Evolutionary conservation across 2,797 vertebrate genomes (phyloP), one percentile per base, ranked within the genome.

Genomic region (Eremophila alpestris): DNA sequence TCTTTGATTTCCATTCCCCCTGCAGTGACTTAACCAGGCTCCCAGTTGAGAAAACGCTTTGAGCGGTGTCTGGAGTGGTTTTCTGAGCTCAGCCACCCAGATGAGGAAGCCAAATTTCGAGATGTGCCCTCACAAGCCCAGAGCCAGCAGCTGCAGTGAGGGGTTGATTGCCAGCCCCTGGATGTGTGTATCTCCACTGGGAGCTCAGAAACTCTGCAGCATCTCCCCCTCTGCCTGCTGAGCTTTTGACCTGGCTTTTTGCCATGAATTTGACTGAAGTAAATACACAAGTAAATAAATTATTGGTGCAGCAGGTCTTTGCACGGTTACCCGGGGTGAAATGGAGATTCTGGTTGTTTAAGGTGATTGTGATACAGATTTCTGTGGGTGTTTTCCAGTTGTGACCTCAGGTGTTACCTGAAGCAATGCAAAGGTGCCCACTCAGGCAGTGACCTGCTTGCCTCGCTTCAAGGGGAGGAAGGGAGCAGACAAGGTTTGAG

Each of bases 1-100:
- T 64, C 89, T 91, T 81, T 90, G 74, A 92, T 87, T 95, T 82
- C 70, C 54, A 5, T 87, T 94, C 81, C 64, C 58, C 70, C 55
- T 86, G 36, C 82, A 94, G 76, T 41, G 79, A 81, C 85, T 95
- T 84, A 87, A 86, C 71, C 41, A 48, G 69, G 45, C 34, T 87
- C 18, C 70, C 8, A 40, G 65, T 63, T 71, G 83, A 71, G 82
- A 90, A 76, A 20, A 69, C 46, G 36, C 77, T 54, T 80, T 13
- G 26, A 92, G 76, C 74, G 48, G 20, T 82, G 34, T 46, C 64
- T 79, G 69, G 73, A 94, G 63, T 58, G 49, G 60, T 88, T 94
- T 60, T 81, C 54, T 87, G 83, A 82, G 30, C 71, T 59, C 64
- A 90, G 41, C 48, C 56, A 86, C 26, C 4, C 45, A 75, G 41